A percentile compares a stretch with the other conserved stretches of the same genome.
These are phyloP conservation scores for Eristalinus aeneus DNA, from an alignment of 2,888 invertebrate genomes.

Conservation along the genomic window DNA sequence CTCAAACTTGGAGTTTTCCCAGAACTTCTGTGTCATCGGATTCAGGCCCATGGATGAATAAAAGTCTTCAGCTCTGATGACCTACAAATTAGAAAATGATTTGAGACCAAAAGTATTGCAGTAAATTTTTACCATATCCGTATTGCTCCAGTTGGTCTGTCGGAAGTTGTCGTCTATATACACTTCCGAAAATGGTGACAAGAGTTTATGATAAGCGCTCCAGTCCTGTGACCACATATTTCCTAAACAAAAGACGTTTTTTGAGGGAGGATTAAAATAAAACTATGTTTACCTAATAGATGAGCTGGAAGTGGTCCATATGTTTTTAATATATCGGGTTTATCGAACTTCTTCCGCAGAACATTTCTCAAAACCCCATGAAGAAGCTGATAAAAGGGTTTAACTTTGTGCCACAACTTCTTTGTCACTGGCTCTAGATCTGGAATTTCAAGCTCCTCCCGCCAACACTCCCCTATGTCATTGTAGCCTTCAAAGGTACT, in stretches of 20 bases:
- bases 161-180: conserved; percentile 82
- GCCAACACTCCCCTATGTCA: conserved; percentile 85
- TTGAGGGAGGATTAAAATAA: background rate
- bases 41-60: conserved; percentile 85
- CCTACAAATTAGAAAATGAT: conserved; percentile 33
- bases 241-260: conserved; percentile 78
- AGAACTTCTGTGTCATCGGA: conserved; percentile 84
- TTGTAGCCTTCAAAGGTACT: conserved; percentile 82
- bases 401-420: conserved; percentile 82
- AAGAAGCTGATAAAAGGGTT: conserved; percentile 85
- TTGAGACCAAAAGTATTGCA: too few species aligned
- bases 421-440: conserved; percentile 82
- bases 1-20: conserved; percentile 83
- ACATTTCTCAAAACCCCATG: conserved; percentile 87
- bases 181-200: conserved; percentile 81
- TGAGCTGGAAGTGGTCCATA: conserved; percentile 86
- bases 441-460: conserved; percentile 84
- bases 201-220: conserved; percentile 83
- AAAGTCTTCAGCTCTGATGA: conserved; percentile 84
- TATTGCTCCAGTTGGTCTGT: conserved; percentile 82
- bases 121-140: conserved; percentile 82
- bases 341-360: conserved; percentile 81
- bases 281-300: conserved; percentile 82
- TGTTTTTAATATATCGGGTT: conserved; percentile 82
- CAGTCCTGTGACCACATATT: conserved; percentile 88